Base-by-base conservation (phyloP, 2,888 invertebrate species). In the Siphlonurus alternatus region DNA sequence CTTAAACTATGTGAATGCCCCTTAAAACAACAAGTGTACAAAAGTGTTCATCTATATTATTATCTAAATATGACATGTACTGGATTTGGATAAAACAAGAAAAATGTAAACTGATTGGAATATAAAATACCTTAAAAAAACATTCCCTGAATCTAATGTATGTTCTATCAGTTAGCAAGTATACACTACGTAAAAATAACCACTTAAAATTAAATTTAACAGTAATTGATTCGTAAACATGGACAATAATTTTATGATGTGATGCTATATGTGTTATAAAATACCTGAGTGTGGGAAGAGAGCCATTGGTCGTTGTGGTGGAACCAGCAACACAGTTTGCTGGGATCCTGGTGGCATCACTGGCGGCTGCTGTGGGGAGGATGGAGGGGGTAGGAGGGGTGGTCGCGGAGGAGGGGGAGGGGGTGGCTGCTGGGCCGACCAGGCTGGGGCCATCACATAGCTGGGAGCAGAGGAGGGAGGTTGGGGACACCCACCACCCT, bases 321-420 rank as follows among this genome's bases (percentile, higher is more conserved):
- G 56, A 5, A 56, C 56, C 5, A 56, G 56, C 7, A 56, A 20
- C 5, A 56, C 56, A n/a, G 56, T n/a, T 22, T 5, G n/a, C n/a
- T 56, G 56, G 5, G 56, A 56, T 5, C 19, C 19, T 18, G 56
- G 56, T 20, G 20, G 5, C 5, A 56, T 20, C 56, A 56, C 56
- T 18, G n/a, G n/a, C 20, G n/a, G 56, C 20, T 56, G 56, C 22
- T 64, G 61, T 60, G 59, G 64, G 61, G 60, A 20, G 60, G 64
- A 60, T 38, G 61, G 53, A 23, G 64, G 64, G 53, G 64, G 64
- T 2, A 59, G 60, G 53, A 61, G 60, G 25, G 64, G 60, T n/a
- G 61, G 61, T 19, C 24, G 38, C 53, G 64, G 61, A 61, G 60
- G 60, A 64, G 53, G 53, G 24, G n/a, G 23, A 23, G 51, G 60